Base-by-base conservation (phyloP, 2,113 vertebrate species). In the Thermophis baileyi region DNA sequence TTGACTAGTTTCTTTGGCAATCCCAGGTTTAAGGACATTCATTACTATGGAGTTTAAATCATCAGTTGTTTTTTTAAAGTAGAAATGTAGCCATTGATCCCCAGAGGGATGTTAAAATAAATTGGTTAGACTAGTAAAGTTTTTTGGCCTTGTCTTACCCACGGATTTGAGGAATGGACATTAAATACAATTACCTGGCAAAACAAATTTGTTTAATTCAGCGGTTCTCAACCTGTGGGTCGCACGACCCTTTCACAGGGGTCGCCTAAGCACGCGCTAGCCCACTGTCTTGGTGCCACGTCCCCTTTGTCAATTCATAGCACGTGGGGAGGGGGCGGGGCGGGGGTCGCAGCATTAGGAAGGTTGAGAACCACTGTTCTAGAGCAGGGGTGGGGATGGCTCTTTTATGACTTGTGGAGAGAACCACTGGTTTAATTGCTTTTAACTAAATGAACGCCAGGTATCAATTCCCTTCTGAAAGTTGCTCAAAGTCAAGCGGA, bases 1-100 rank as follows among this genome's bases (percentile, higher is more conserved):
- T 96, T 95, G 94, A 87, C 89, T 86, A 60, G 90, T 93, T 95
- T 96, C 51, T 96, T 91, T 96, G 95, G 93, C 95, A 96, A 95
- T 94, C 10, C 57, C 86, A 16, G 55, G 81, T 57, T 50, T 95
- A 2, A 0, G 88, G 90, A 2, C 91, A 85, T 74, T 95, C 49
- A 24, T 46, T 94, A 87, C 51, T 92, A 89, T 57, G 46, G 30
- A 94, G 95, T 94, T 92, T 24, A 87, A 25, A 14, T 20, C 90
- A 94, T 81, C 4, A 94, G 92, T 95, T 57, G 22, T 63, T 63
- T 63, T 55, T 30, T 30, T 12, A 50, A 92, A 90, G 35, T 94
- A 85, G 60, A 93, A 86, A 91, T 90, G 88, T 95, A 95, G 85
- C 87, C 7, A 88, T 35, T 92, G 2, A 20, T 92, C 90, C 49